These are phyloP conservation scores for Physeter macrocephalus DNA, from an alignment of 2,113 vertebrate genomes.

Conservation along the genomic window DNA sequence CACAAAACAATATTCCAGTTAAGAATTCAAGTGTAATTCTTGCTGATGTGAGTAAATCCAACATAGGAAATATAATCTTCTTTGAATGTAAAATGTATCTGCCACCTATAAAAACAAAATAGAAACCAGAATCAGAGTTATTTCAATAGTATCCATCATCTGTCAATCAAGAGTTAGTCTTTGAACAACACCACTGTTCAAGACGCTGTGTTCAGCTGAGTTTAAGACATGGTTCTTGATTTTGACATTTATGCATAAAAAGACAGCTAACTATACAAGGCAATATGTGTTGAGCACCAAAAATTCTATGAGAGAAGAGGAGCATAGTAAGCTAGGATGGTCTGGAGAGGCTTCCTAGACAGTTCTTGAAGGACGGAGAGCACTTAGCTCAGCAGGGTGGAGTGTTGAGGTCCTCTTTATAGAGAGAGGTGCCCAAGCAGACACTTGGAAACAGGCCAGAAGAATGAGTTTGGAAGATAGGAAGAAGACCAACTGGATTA, in stretches of 20 bases:
- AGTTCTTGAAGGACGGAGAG: not conserved
- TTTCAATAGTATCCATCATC: slow-evolving; percentile 7
- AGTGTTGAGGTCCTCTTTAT: not conserved
- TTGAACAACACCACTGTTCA: slow-evolving; percentile 14
- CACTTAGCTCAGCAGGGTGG: not conserved
- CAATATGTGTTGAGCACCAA: not conserved
- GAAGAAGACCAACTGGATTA: not conserved
- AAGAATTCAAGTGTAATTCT: slow-evolving; percentile 46
- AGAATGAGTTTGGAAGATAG: not conserved
- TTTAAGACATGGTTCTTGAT: slow-evolving; percentile 9
- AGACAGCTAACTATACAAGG: not conserved
- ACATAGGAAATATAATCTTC: slow-evolving; percentile 1
- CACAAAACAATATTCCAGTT: slow-evolving; percentile 17
- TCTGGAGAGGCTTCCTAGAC: not conserved
- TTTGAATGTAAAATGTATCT: slow-evolving; percentile 41
- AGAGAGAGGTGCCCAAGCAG: not conserved
- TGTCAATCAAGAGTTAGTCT: slow-evolving; percentile 35
- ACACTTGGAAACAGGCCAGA: not conserved
- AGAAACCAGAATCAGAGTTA: slow-evolving; percentile 44
- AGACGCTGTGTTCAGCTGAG: not conserved
- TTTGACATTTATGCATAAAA: slow-evolving; percentile 2
- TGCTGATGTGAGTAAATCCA: slow-evolving; percentile 27
- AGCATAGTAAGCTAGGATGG: not conserved
- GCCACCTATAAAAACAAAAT: slow-evolving; percentile 40
- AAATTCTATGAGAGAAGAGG: slow-evolving; percentile 9